phyloP scores from a whole-genome alignment of 2,888 invertebrate species.

The Abrostola triplasia region DNA sequence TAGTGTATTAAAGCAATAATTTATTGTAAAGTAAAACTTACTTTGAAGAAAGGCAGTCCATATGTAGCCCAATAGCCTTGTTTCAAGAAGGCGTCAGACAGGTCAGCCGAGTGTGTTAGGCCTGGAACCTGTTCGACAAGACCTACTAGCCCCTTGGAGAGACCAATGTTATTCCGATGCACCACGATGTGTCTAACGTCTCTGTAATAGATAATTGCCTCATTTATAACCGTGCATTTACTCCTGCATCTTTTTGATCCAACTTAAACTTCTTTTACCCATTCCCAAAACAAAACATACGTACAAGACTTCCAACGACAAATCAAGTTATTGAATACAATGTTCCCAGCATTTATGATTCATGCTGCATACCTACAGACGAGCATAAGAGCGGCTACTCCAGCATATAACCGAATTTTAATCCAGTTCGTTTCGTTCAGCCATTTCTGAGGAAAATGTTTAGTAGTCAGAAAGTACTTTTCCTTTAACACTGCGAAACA shows the following conservation, averaged over 20 bases:
- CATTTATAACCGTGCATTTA: not conserved
- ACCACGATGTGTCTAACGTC: constrained; percentile 79
- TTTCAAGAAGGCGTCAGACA: constrained; percentile 89
- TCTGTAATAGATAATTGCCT: constrained; percentile 54
- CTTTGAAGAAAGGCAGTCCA: constrained; percentile 87
- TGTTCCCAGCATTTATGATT: not conserved
- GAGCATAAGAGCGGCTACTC: constrained; percentile 6
- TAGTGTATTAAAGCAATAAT: too few relatives aligned
- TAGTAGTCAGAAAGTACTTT: constrained; percentile 12
- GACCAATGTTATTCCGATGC: constrained; percentile 72
- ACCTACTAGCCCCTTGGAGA: constrained; percentile 87
- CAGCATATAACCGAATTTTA: not conserved
- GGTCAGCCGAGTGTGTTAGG: constrained; percentile 90
- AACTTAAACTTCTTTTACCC: constrained; percentile 9
- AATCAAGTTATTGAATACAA: constrained; percentile 12
- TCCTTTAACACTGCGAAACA: not conserved
- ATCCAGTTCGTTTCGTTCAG: constrained; percentile 13
- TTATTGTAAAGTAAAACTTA: constrained; percentile 59
- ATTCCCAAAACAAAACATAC: constrained; percentile 17
- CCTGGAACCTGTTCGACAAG: constrained; percentile 94
- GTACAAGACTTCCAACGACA: constrained; percentile 20
- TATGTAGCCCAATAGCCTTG: constrained; percentile 93
- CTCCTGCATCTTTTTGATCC: not conserved
- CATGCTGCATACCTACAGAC: constrained; percentile 15
- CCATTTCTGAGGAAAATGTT: constrained; percentile 33